Conservation (phyloP, 2,888 invertebrate species). For the Parasteatoda lunata region DNA sequence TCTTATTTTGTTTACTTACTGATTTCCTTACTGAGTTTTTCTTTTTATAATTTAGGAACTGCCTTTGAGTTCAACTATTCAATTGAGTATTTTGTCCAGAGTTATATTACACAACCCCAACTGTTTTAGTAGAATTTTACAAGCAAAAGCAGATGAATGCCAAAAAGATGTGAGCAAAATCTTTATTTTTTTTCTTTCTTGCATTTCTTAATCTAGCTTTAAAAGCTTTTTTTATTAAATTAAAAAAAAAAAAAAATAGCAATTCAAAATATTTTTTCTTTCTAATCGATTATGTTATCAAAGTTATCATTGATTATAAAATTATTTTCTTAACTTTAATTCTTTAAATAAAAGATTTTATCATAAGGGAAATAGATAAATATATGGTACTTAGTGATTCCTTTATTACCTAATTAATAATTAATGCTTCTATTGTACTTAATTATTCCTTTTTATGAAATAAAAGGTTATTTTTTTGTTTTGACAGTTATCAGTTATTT, state of each 20-base stretch:
- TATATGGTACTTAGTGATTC: too few relatives aligned
- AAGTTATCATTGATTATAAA: neutral
- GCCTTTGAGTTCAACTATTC: constrained; percentile 84
- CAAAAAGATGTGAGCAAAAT: constrained; percentile 72
- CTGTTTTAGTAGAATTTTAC: constrained; percentile 73
- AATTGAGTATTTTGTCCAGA: constrained; percentile 85
- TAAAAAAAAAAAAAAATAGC: neutral
- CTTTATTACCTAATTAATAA: too few relatives aligned
- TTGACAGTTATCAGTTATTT: too few relatives aligned
- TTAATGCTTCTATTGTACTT: too few relatives aligned
- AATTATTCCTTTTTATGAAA: too few relatives aligned
- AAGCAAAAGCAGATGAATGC: constrained; percentile 72
- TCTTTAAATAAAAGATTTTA: too few relatives aligned
- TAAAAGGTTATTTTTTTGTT: too few relatives aligned
- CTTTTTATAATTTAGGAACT: constrained; percentile 77
- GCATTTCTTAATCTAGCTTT: too few relatives aligned
- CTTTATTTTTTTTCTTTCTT: neutral
- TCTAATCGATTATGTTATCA: neutral
- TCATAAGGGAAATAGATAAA: too few relatives aligned
- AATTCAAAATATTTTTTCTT: neutral
- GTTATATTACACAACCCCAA: constrained; percentile 78
- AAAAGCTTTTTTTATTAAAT: too few relatives aligned
- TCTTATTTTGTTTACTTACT: too few relatives aligned
- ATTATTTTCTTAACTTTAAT: neutral
- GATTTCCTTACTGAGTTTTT: neutral